A percentile compares a stretch with the other conserved stretches of the same genome.
Conservation (phyloP, 2,888 invertebrate species). For the Erannis defoliaria region DNA sequence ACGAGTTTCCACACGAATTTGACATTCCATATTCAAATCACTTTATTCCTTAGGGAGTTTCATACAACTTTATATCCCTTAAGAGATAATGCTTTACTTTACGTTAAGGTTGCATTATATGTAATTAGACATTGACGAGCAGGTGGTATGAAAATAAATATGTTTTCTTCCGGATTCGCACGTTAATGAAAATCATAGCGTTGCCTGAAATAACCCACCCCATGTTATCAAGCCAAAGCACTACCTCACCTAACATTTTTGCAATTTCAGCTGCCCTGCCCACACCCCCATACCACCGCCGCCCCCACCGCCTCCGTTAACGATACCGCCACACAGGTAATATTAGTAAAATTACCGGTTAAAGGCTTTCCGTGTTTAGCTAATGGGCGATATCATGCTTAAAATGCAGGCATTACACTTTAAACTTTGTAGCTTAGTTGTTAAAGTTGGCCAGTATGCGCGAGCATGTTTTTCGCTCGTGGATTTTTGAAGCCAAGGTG, state of each 20-base stretch:
- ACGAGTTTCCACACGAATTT: no score
- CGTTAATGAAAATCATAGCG: neutral
- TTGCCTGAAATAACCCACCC: neutral
- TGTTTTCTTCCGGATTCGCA: neutral
- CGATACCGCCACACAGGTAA: conserved; percentile 84
- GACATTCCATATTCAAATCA: no score
- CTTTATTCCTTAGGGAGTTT: no score
- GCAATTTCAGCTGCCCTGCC: conserved; percentile 81
- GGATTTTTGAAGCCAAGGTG: neutral
- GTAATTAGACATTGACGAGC: no score
- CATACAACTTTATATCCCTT: no score
- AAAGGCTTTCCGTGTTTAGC: conserved; percentile 36
- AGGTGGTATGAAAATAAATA: no score
- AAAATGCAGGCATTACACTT: conserved; percentile 12
- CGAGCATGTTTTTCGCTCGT: conserved; percentile 3
- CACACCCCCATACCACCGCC: conserved; percentile 88
- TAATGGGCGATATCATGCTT: conserved; percentile 29
- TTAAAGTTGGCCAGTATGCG: conserved; percentile 3
- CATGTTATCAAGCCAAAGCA: conserved; percentile 4
- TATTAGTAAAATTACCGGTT: conserved; percentile 28
- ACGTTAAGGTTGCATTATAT: no score
- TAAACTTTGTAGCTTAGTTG: neutral
- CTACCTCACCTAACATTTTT: conserved; percentile 40
- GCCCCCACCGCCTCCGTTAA: conserved; percentile 86
- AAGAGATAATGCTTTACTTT: no score